These are phyloP conservation scores for Coptodon bakossiorum DNA, from an alignment of 2,113 vertebrate species.

Conservation along the genomic window DNA sequence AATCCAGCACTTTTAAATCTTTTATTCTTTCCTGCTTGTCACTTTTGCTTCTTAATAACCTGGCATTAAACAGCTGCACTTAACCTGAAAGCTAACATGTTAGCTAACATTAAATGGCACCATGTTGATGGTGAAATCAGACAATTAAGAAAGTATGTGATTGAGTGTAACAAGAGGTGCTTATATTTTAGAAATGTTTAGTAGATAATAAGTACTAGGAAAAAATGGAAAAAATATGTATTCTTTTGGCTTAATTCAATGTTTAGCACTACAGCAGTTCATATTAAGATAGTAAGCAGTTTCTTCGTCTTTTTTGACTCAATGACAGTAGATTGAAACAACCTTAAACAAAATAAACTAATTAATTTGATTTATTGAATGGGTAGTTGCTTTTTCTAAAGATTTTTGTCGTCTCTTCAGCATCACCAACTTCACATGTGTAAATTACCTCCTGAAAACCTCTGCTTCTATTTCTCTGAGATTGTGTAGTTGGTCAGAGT, in stretches of 20 bases:
- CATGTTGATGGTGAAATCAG: background rate
- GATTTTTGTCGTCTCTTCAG: rapidly evolving
- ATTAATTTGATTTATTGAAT: background rate
- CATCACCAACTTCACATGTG: background rate
- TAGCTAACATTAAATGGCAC: too few relatives aligned
- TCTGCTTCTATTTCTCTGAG: background rate
- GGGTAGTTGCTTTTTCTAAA: rapidly evolving
- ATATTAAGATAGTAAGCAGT: background rate
- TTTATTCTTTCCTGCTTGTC: background rate
- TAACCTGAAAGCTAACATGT: too few relatives aligned
- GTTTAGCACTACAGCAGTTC: background rate
- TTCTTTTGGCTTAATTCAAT: background rate
- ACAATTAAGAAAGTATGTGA: background rate
- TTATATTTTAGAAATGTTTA: background rate
- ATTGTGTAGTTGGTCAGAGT: rapidly evolving
- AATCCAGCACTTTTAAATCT: background rate
- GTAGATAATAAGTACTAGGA: background rate
- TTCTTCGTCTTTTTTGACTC: background rate
- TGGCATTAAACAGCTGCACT: too few relatives aligned
- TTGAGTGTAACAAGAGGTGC: background rate
- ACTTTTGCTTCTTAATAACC: too few relatives aligned
- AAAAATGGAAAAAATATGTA: background rate
- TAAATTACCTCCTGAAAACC: background rate
- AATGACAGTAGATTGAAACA: background rate
- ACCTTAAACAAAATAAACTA: background rate